Evolutionary conservation across 2,888 invertebrate species (phyloP).

Genomic region (Sepioteuthis lessoniana): DNA sequence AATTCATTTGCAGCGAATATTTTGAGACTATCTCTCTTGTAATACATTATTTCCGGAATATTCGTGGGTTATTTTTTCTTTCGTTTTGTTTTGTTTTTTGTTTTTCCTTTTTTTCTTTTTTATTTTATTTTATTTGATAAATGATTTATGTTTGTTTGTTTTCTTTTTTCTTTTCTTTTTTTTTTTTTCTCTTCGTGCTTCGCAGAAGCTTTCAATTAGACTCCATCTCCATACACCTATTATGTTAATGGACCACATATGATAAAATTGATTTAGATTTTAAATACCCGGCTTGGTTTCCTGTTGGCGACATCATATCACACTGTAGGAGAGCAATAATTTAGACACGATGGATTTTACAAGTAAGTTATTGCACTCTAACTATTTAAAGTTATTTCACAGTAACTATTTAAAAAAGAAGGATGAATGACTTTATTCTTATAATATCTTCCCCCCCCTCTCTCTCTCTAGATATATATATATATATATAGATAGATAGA

Average conservation of each 20-base stretch:
- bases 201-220: not conserved
- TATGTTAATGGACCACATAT: not conserved
- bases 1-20: conserved; percentile 33
- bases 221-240: not conserved
- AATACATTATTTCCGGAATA: not conserved
- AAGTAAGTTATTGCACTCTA: not conserved
- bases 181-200: not conserved
- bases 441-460: too few relatives aligned
- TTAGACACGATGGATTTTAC: not conserved
- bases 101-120: not conserved
- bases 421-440: too few relatives aligned
- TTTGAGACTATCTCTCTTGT: not conserved
- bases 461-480: conserved; percentile 12
- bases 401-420: too few relatives aligned
- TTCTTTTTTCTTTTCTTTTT: not conserved
- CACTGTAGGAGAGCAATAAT: not conserved
- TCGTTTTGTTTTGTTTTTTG: not conserved
- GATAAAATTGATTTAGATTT: not conserved
- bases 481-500: conserved; percentile 25
- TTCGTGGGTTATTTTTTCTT: not conserved
- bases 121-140: too few relatives aligned
- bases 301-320: not conserved
- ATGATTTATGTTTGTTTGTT: too few relatives aligned
- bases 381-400: too few relatives aligned
- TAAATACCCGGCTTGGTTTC: not conserved